phyloP scores from a whole-genome alignment of 2,797 vertebrate species.

The Crenichthys baileyi region DNA sequence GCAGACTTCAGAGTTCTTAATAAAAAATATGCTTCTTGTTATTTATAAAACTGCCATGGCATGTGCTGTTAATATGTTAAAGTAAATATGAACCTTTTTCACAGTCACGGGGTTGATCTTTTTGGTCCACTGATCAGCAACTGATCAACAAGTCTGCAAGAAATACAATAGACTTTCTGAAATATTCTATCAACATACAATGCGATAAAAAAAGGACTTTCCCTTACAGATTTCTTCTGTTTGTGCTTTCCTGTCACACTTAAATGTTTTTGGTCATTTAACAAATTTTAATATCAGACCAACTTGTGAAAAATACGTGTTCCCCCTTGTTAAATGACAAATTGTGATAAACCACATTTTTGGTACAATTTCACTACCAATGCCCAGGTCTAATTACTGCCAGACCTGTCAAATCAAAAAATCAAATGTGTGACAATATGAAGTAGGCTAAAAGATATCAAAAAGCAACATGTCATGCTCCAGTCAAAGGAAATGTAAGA shows the following conservation, averaged over 20 bases:
- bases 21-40: neutral
- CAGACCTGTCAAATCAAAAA: neutral
- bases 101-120: slow-evolving; percentile 9
- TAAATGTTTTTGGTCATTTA: neutral
- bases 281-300: neutral
- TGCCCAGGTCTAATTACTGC: neutral
- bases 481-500: neutral
- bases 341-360: neutral
- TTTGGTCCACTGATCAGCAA: neutral
- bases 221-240: neutral
- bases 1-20: slow-evolving; percentile 2
- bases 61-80: slow-evolving; percentile 3
- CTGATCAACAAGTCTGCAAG: neutral
- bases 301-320: neutral
- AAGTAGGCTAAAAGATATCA: neutral
- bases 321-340: neutral
- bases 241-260: neutral
- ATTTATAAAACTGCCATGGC: neutral
- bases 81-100: neutral
- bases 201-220: neutral
- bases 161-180: neutral
- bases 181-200: neutral
- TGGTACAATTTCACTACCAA: neutral
- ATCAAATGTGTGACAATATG: neutral
- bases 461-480: neutral